Conservation (phyloP, 2,888 invertebrate species). For the Coenonympha arcania region DNA sequence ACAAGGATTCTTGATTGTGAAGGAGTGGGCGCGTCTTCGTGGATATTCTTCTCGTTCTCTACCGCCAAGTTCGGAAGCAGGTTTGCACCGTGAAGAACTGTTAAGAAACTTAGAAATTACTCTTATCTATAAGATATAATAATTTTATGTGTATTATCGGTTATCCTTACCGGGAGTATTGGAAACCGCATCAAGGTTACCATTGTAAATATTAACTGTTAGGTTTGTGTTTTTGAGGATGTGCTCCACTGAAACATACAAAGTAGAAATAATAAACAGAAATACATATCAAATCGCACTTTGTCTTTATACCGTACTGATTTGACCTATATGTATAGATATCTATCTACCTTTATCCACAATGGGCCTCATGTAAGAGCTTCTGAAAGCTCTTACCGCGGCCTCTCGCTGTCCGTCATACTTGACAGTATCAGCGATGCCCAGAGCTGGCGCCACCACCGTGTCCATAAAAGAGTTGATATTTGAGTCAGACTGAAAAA, state of each 20-base stretch:
- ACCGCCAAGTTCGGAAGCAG: too few relatives aligned
- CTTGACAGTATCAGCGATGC: constrained; percentile 70
- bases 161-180: constrained; percentile 84
- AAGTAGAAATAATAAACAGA: background rate
- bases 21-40: too few relatives aligned
- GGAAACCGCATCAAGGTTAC: constrained; percentile 88
- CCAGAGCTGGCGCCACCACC: constrained; percentile 77
- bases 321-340: too few relatives aligned
- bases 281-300: too few relatives aligned
- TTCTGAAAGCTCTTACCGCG: constrained; percentile 72
- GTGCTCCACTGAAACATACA: constrained; percentile 77
- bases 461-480: constrained; percentile 78
- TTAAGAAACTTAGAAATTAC: too few relatives aligned
- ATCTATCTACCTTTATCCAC: constrained; percentile 73
- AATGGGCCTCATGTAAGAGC: constrained; percentile 83
- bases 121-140: background rate
- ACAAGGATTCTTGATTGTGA: too few relatives aligned
- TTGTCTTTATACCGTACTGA: too few relatives aligned
- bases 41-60: too few relatives aligned
- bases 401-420: constrained; percentile 76
- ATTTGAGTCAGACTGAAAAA: constrained; percentile 31
- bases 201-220: constrained; percentile 80
- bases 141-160: too few relatives aligned
- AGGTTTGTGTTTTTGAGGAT: constrained; percentile 78
- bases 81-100: too few relatives aligned